Conservation (phyloP, 37 sponge, comb jelly and placozoan species). For the Halichondria panicea region DNA sequence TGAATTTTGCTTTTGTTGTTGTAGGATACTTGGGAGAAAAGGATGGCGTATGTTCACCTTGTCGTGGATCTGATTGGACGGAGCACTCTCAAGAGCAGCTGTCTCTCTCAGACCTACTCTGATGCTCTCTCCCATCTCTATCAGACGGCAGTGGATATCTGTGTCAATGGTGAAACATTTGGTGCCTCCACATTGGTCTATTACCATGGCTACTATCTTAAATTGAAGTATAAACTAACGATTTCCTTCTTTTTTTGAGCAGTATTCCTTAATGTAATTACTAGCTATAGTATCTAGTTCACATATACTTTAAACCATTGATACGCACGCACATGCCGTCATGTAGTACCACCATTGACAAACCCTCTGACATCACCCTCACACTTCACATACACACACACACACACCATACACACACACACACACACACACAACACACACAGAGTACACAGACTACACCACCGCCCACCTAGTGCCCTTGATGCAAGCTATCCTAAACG, state of each 20-base stretch:
- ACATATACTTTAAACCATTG: background rate
- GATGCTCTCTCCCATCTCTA: slow-evolving; percentile 40
- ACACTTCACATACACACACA: background rate
- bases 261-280: too few species aligned
- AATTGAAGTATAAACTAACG: too few species aligned
- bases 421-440: background rate
- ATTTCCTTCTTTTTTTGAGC: too few species aligned
- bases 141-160: slow-evolving; percentile 28
- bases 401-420: background rate
- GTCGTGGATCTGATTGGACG: slow-evolving; percentile 54
- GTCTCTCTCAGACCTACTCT: slow-evolving; percentile 22
- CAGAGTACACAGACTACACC: slow-evolving; percentile 25
- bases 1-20: background rate
- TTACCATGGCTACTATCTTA: too few species aligned
- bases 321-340: background rate
- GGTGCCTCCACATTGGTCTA: too few species aligned
- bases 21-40: slow-evolving; percentile 69
- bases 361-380: too few species aligned
- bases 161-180: slow-evolving; percentile 15
- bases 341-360: background rate
- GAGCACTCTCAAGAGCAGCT: slow-evolving; percentile 12
- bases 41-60: slow-evolving; percentile 27
- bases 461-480: slow-evolving; percentile 23
- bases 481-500: slow-evolving; percentile 66
- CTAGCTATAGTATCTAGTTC: background rate